Percentiles rank a stretch among this genome's conserved stretches.
These are phyloP conservation scores for Danionella dracula DNA, from an alignment of 2,797 vertebrate species.

Conservation along the genomic window DNA sequence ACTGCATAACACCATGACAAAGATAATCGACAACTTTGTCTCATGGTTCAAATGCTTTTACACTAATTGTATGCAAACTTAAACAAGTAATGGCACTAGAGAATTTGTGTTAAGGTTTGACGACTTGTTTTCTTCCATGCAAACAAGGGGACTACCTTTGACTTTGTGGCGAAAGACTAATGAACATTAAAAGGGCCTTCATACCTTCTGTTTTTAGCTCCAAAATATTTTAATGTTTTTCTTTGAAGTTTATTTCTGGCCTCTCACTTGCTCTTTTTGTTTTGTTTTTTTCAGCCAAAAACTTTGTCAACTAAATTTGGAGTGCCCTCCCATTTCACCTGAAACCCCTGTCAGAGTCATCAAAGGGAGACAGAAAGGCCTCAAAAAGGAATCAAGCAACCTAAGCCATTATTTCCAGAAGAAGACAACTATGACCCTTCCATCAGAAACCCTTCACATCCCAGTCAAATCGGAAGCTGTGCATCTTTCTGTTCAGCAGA, in stretches of 20 bases:
- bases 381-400: slow-evolving; percentile 48
- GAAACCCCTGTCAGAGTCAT: slow-evolving; percentile 55
- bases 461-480: slow-evolving; percentile 60
- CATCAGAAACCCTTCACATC: not conserved
- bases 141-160: no score
- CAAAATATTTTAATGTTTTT: not conserved
- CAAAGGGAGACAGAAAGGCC: slow-evolving; percentile 51
- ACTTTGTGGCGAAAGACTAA: no score
- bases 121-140: no score
- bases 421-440: slow-evolving; percentile 39
- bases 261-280: not conserved
- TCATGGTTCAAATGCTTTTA: no score
- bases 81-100: no score
- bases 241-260: not conserved
- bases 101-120: no score
- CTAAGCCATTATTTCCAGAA: slow-evolving; percentile 69
- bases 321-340: slow-evolving; percentile 70
- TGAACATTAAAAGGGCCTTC: no score
- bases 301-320: slow-evolving; percentile 67
- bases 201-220: no score
- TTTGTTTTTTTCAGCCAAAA: slow-evolving; percentile 63
- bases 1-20: no score
- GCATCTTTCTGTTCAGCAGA: slow-evolving; percentile 24
- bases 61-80: no score
- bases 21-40: no score